phyloP scores from a whole-genome alignment of 35 echinoderm and acorn worm genomes.

The Heliocidaris erythrogramma region DNA sequence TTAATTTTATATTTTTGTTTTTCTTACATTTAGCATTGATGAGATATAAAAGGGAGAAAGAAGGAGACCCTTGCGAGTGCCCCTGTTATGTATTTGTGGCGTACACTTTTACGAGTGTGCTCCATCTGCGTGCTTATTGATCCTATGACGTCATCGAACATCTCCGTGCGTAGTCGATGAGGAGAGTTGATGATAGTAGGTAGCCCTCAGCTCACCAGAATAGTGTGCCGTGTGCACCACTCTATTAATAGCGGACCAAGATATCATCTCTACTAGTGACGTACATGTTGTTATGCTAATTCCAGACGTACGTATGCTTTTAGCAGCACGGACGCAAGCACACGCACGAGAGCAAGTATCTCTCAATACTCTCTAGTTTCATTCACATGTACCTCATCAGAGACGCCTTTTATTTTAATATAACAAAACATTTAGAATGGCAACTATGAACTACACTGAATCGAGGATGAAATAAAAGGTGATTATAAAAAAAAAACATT shows the following conservation, averaged over 20 bases:
- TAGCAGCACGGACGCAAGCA: slow-evolving; percentile 27
- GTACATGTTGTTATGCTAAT: slow-evolving; percentile 48
- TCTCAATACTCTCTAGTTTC: slow-evolving; percentile 22
- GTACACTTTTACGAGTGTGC: not conserved
- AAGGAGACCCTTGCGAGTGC: not conserved
- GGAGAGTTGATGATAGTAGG: not conserved
- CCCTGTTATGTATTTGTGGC: slow-evolving; percentile 17
- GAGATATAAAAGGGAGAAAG: not conserved
- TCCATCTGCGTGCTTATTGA: slow-evolving; percentile 33
- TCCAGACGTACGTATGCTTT: slow-evolving; percentile 37
- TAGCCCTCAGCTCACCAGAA: slow-evolving; percentile 5
- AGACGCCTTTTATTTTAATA: slow-evolving; percentile 18
- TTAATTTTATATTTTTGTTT: not conserved
- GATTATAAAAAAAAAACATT: not conserved
- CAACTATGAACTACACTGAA: not conserved
- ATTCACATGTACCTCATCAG: not conserved
- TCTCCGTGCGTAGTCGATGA: slow-evolving; percentile 30
- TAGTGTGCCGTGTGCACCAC: slow-evolving; percentile 41
- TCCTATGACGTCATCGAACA: slow-evolving; percentile 31
- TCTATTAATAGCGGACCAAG: slow-evolving; percentile 33
- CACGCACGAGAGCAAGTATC: slow-evolving; percentile 23
- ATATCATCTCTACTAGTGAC: slow-evolving; percentile 18
- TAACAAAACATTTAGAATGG: not conserved
- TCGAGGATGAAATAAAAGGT: not conserved
- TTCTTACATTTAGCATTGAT: not conserved